phyloP scores from a whole-genome alignment of 1,140 invertebrate species.

The Magallana ariakensis region DNA sequence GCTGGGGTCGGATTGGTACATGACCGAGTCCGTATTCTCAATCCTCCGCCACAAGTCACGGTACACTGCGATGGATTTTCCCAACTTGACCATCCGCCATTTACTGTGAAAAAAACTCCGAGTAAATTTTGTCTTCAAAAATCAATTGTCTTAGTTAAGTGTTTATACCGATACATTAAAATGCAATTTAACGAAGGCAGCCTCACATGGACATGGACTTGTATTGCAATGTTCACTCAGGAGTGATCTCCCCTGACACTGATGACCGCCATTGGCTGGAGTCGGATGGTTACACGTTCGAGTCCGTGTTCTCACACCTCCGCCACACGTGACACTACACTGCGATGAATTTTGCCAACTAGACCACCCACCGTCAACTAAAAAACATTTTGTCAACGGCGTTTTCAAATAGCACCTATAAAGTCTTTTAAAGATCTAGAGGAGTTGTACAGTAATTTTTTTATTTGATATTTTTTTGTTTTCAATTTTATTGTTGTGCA shows the following conservation, averaged over 20 bases:
- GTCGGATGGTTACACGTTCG: not conserved
- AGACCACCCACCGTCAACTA: conserved; percentile 33
- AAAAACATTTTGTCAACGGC: too few species aligned
- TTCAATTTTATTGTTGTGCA: too few species aligned
- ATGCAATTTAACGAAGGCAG: too few species aligned
- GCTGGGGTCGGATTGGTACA: conserved; percentile 17
- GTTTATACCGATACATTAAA: not conserved
- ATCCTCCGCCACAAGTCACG: conserved; percentile 11
- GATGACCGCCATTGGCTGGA: conserved; percentile 22
- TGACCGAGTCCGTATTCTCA: not conserved
- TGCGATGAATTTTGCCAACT: not conserved
- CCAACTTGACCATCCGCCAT: conserved; percentile 30
- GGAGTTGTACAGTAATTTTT: too few species aligned
- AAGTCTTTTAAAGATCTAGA: not conserved
- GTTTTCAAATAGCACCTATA: too few species aligned
- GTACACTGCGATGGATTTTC: not conserved
- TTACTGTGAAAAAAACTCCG: not conserved
- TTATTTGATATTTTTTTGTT: too few species aligned
- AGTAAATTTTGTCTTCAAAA: too few species aligned
- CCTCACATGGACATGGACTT: not conserved
- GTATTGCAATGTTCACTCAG: not conserved
- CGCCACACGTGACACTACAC: conserved; percentile 11
- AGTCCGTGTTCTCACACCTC: not conserved
- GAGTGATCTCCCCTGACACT: not conserved
- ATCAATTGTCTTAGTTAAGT: too few species aligned